These are phyloP conservation scores for Craseonycteris thonglongyai DNA, from an alignment of 2,113 vertebrate species.

Conservation along the genomic window DNA sequence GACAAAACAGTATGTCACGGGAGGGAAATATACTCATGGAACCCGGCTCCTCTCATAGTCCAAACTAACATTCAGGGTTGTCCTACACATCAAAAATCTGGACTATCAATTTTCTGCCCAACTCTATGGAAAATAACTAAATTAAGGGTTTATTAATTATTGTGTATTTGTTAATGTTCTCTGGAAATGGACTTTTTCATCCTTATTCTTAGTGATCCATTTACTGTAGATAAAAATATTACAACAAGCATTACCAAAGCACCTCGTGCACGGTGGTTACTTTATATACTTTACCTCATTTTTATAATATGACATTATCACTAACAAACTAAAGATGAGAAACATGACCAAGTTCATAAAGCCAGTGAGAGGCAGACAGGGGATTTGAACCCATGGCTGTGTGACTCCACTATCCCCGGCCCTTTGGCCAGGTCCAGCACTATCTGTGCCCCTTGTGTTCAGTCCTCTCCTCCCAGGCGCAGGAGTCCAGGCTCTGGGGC, in stretches of 20 bases:
- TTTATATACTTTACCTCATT: not conserved
- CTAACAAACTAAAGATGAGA: not conserved
- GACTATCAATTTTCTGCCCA: not conserved
- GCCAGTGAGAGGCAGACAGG: not conserved
- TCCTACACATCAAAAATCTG: not conserved
- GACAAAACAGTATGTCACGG: not conserved
- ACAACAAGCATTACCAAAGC: not conserved
- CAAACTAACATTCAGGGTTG: not conserved
- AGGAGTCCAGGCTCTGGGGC: not conserved
- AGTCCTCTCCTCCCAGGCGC: not conserved
- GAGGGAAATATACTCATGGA: not conserved
- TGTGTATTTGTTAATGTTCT: not conserved
- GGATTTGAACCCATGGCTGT: not conserved
- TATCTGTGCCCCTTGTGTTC: not conserved
- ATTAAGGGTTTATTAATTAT: not conserved
- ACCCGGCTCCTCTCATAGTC: fast-evolving
- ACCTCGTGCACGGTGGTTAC: not conserved
- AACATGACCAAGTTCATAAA: not conserved
- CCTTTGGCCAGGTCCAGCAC: not conserved
- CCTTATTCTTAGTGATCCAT: not conserved
- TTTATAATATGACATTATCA: not conserved
- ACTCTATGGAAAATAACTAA: not conserved
- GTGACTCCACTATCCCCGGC: not conserved
- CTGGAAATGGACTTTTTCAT: not conserved
- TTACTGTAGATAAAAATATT: not conserved